Base-by-base conservation (phyloP, 2,888 invertebrate genomes). In the Pollenia amentaria region DNA sequence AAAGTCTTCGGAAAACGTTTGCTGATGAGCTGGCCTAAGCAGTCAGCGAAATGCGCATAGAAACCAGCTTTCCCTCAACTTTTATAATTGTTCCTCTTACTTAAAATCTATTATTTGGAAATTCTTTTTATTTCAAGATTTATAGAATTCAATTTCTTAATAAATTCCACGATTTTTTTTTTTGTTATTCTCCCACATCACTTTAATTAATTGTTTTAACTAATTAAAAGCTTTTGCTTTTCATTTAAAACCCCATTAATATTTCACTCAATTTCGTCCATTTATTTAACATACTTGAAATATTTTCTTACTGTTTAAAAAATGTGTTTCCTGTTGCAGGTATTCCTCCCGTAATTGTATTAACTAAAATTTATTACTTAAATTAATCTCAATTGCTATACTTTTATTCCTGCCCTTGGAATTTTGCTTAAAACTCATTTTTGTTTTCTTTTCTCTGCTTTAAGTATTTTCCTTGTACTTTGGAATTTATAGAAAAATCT, bases 351-450 rank as follows among this genome's bases (percentile, higher is more conserved):
- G 51, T 62, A 12, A 8, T 44, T 53, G 6, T 21, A 38, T 40
- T 48, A 69, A 57, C 38, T 76, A 69, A 53, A 87, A 87, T 87
- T 84, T 87, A 87, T 87, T 84, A 77, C 84, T 72, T 80, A 81
- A 87, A 87, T 84, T 87, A 84, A 87, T 87, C 84, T 84, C 87
- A 87, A 84, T 87, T 84, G 76, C 53, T 16, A 48, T 12, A 44
- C 14, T 21, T 38, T 55, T 38, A 65, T 16, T 12, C 11, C 51
- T 64, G 18, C 12, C 38, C 46, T 9, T 6, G 38, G 12, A n/a
- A 51, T 18, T 62, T 76, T 65, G 48, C 9, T 14, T 40, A 7
- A 57, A 29, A 48, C 38, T 64, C n/a, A 16, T 21, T 53, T 48
- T 48, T 48, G 14, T 18, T 14, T 48, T 0, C 8, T 11, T 10